Percentiles rank a stretch among this genome's conserved stretches.
These are phyloP conservation scores for Malurus alboscapulatus DNA, from an alignment of 2,113 vertebrate species.

Conservation along the genomic window DNA sequence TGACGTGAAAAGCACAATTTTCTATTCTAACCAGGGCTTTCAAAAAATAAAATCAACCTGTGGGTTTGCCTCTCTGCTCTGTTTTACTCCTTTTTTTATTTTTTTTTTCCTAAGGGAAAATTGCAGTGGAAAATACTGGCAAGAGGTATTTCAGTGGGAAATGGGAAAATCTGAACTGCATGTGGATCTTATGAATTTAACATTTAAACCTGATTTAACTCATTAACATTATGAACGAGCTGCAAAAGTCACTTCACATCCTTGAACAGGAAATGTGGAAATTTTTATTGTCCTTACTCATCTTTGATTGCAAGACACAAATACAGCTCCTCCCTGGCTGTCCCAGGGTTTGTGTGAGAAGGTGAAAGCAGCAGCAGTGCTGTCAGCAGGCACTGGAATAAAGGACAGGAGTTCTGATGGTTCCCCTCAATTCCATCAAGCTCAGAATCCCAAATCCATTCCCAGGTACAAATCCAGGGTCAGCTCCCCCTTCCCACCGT, in stretches of 20 bases:
- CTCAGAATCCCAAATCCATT: not conserved
- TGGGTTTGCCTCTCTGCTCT: not conserved
- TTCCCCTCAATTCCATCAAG: not conserved
- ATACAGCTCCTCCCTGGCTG: not conserved
- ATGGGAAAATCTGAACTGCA: not conserved
- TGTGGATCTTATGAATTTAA: accelerated
- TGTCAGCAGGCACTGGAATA: not conserved
- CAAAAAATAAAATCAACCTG: not conserved
- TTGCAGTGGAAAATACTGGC: not conserved
- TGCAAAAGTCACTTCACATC: not conserved
- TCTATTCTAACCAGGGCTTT: not conserved
- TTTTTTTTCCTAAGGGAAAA: not conserved
- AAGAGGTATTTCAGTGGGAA: not conserved
- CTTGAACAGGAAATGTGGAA: not conserved
- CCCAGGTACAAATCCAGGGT: no score
- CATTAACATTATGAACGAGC: not conserved
- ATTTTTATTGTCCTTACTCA: not conserved
- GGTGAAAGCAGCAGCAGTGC: not conserved
- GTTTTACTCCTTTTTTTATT: not conserved
- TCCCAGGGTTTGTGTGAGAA: not conserved
- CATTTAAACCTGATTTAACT: not conserved
- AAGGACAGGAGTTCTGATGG: not conserved
- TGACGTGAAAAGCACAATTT: not conserved
- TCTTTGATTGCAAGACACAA: not conserved
- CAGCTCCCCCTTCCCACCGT: not conserved